Evolutionary conservation across 2,113 vertebrate species (phyloP).

Genomic region (Silurus asotus): DNA sequence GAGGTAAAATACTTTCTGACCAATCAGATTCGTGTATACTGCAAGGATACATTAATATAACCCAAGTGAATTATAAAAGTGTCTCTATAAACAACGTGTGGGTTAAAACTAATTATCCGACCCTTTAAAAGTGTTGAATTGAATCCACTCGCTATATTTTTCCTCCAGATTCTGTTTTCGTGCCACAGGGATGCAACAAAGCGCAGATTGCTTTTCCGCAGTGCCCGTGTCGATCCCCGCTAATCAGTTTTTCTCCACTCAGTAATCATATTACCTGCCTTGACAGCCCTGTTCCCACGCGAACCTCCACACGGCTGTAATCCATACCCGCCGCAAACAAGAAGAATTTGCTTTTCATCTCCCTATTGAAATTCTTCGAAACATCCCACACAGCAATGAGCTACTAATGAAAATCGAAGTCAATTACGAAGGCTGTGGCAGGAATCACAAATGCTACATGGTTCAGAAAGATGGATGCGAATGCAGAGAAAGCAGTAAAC

Average conservation of each 20-base stretch:
- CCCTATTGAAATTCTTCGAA: not conserved
- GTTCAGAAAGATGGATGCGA: not conserved
- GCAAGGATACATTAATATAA: not conserved
- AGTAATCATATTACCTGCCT: not conserved
- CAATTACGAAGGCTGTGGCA: not conserved
- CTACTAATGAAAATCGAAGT: not conserved
- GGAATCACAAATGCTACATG: not conserved
- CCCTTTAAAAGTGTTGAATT: not conserved
- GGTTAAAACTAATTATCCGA: not conserved
- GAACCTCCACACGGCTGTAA: not conserved
- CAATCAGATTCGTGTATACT: not conserved
- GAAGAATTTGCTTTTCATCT: not conserved
- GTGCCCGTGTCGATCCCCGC: not conserved
- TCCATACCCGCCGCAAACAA: not conserved
- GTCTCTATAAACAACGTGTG: not conserved
- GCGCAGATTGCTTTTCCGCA: not conserved
- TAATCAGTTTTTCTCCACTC: not conserved
- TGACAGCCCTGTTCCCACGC: not conserved
- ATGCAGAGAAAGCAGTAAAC: not conserved
- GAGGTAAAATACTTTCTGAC: not conserved
- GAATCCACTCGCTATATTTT: not conserved
- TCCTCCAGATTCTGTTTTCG: not conserved
- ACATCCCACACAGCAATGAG: not conserved
- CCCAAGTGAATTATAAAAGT: not conserved
- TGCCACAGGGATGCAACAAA: not conserved